Evolutionary conservation across 2,113 vertebrate species (phyloP).

Genomic region (Pipa parva): DNA sequence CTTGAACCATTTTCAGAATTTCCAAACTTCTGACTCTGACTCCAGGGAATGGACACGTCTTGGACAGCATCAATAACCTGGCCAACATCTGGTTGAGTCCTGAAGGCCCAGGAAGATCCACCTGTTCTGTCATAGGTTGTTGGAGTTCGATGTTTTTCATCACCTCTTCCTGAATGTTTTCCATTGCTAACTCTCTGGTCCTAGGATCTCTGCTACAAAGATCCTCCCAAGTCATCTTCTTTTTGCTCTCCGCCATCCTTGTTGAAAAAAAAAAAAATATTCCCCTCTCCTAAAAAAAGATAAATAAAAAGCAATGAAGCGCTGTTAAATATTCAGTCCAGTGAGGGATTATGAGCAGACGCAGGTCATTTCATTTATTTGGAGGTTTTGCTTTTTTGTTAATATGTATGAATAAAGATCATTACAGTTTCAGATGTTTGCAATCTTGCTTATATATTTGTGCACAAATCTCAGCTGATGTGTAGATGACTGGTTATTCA

Average conservation of each 20-base stretch:
- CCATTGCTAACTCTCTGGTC: conserved; percentile 71
- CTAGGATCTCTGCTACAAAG: conserved; percentile 74
- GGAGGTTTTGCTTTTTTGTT: too few species aligned
- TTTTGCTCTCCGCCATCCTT: conserved; percentile 75
- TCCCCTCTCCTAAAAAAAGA: too few species aligned
- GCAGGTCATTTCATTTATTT: too few species aligned
- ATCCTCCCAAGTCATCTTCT: conserved; percentile 74
- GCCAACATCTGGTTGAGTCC: conserved; percentile 73
- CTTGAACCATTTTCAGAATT: conserved; percentile 78
- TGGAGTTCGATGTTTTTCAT: conserved; percentile 67
- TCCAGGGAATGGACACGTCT: conserved; percentile 82
- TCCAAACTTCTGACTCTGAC: conserved; percentile 70
- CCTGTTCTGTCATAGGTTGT: conserved; percentile 47
- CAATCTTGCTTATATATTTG: too few species aligned
- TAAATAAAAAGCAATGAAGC: too few species aligned
- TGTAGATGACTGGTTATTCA: too few species aligned
- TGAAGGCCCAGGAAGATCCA: conserved; percentile 19
- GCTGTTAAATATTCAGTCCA: too few species aligned
- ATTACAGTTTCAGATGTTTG: too few species aligned
- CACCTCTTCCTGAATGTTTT: conserved; percentile 73
- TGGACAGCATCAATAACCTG: conserved; percentile 86
- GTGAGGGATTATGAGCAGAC: too few species aligned
- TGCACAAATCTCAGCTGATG: too few species aligned
- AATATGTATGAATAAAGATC: too few species aligned
- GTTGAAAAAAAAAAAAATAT: neutral